These are phyloP conservation scores for Sthenelais limicola DNA, from an alignment of 2,888 invertebrate species.

Conservation along the genomic window DNA sequence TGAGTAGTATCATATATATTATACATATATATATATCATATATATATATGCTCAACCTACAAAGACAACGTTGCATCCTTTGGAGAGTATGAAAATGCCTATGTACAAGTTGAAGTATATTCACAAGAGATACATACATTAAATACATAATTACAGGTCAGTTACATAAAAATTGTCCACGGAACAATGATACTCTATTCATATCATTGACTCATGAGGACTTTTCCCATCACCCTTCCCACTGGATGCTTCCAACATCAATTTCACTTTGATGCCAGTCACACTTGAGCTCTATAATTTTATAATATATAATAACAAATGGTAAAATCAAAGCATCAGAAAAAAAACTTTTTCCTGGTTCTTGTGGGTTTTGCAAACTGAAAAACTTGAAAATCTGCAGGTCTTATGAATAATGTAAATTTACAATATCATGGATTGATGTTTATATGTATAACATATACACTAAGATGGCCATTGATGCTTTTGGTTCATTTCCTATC, in stretches of 20 bases:
- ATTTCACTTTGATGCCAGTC: conserved; percentile 12
- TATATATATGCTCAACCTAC: conserved; percentile 36
- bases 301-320: conserved; percentile 37
- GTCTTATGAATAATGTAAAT: conserved; percentile 39
- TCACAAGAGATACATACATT: conserved; percentile 42
- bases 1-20: conserved; percentile 16
- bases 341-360: conserved; percentile 39
- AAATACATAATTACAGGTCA: conserved; percentile 40
- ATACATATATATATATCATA: conserved; percentile 19
- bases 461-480: conserved; percentile 35
- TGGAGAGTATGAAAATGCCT: conserved; percentile 33
- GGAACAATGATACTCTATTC: conserved; percentile 36
- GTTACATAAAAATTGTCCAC: conserved; percentile 38
- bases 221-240: conserved; percentile 15
- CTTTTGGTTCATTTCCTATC: conserved; percentile 31
- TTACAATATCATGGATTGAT: conserved; percentile 40
- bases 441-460: conserved; percentile 32
- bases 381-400: conserved; percentile 38
- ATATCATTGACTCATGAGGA: conserved; percentile 37
- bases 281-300: conserved; percentile 34
- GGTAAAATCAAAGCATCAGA: conserved; percentile 37
- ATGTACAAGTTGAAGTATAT: conserved; percentile 39
- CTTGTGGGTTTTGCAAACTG: conserved; percentile 38
- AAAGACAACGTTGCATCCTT: conserved; percentile 41
- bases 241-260: conserved; percentile 30